Percentiles rank a stretch among this genome's conserved stretches.
Evolutionary conservation across 1,140 invertebrate genomes (phyloP).

Genomic region (Ceratosolen fusciceps): DNA sequence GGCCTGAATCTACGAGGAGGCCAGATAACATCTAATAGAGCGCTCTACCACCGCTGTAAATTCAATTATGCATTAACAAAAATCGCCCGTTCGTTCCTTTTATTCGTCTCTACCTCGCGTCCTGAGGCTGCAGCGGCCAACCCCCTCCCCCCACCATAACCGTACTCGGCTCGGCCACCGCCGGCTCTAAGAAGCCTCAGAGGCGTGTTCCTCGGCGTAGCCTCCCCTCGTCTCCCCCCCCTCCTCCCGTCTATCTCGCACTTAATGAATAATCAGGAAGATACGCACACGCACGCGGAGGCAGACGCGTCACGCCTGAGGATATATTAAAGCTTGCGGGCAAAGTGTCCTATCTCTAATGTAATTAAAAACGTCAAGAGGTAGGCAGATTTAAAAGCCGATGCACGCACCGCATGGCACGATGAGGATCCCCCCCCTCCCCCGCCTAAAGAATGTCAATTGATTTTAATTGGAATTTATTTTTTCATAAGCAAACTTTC

Average conservation of each 20-base stretch:
- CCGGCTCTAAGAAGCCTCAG: constrained; percentile 45
- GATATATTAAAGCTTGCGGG: constrained; percentile 45
- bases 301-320: not conserved
- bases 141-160: not conserved
- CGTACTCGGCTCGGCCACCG: not conserved
- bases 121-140: too few species aligned
- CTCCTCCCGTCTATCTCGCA: constrained; percentile 49
- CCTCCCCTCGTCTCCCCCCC: too few species aligned
- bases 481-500: constrained; percentile 32
- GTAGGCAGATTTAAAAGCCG: constrained; percentile 41
- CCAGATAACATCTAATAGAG: constrained; percentile 65
- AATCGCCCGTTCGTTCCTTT: constrained; percentile 52
- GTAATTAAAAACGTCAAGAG: constrained; percentile 49
- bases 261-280: constrained; percentile 53
- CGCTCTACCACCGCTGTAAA: constrained; percentile 59
- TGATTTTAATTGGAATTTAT: constrained; percentile 51
- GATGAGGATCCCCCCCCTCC: not conserved
- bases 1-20: constrained; percentile 26
- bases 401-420: not conserved
- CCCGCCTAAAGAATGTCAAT: constrained; percentile 43
- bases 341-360: constrained; percentile 49
- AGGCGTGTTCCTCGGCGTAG: constrained; percentile 57
- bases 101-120: constrained; percentile 1
- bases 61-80: constrained; percentile 69
- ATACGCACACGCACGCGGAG: not conserved